Evolutionary conservation across 1,140 invertebrate species (phyloP), one percentile per base, ranked within the genome.

Genomic region (Trialeurodes vaporariorum): DNA sequence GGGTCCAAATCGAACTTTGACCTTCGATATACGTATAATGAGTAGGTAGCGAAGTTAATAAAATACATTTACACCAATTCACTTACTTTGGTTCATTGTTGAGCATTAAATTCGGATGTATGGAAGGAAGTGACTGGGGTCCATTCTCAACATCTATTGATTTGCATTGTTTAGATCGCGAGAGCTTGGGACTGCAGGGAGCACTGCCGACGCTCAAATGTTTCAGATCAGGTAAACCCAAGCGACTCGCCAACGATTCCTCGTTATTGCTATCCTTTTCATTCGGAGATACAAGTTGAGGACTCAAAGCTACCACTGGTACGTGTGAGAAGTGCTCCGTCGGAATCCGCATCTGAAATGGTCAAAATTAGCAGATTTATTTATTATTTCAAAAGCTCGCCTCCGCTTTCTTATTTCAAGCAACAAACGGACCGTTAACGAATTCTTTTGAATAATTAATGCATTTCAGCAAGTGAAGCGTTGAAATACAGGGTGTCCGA

Each of bases 281-380:
- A 69, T 85, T 84, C 24, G 82, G 83, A 58, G 87, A 88, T 73
- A 88, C 73, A 91, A 83, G 71, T 26, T 87, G 90, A 22, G 94
- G 94, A 72, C 91, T 94, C 49, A 97, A 81, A 72, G 94, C 83
- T 67, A 94, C 93, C 26, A 97, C 92, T 2, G 94, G 94, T 67
- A 96, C 92, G 76, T 92, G 92, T n/a, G 91, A 87, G 80, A 96
- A 97, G 75, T 96, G 93, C 76, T 96, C 93, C 66, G 92, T 93
- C 24, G 94, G 94, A 71, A 98, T 94, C 68, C 92, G 86, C 94
- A 98, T 97, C 90, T 95, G 79, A 9, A 79, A 79, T 72, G 72
- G n/a, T n/a, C n/a, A n/a, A n/a, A n/a, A n/a, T n/a, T n/a, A n/a
- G n/a, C n/a, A n/a, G n/a, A n/a, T n/a, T n/a, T n/a, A n/a, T n/a